These are phyloP conservation scores for Festucalex cinctus DNA, from an alignment of 2,113 vertebrate species.

Conservation along the genomic window DNA sequence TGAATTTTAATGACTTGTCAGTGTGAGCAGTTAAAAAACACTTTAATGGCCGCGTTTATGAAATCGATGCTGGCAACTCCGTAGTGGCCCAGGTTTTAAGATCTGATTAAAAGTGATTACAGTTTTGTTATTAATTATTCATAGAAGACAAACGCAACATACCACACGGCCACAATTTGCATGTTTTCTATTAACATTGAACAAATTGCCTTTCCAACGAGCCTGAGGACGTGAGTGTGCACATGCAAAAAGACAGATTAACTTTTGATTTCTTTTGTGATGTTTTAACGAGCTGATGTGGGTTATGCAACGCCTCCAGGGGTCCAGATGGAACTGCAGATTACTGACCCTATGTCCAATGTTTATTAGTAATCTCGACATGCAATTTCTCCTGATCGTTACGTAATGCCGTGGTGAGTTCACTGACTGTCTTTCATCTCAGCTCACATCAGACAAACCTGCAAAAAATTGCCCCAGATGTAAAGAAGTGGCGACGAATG, in stretches of 20 bases:
- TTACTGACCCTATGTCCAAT: constrained; percentile 42
- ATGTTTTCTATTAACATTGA: background rate
- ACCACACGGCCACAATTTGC: background rate
- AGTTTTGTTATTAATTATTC: constrained; percentile 40
- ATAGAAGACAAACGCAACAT: background rate
- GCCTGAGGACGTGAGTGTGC: background rate
- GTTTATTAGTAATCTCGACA: constrained; percentile 63
- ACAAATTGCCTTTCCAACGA: background rate
- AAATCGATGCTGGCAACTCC: constrained; percentile 13
- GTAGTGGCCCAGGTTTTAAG: constrained; percentile 13
- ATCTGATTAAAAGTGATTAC: constrained; percentile 39
- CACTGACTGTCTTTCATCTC: constrained; percentile 24
- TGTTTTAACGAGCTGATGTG: constrained; percentile 12
- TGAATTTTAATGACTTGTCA: constrained; percentile 26
- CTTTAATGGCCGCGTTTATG: constrained; percentile 29
- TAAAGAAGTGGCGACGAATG: constrained; percentile 1
- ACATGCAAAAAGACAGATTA: constrained; percentile 1
- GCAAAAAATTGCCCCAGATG: constrained; percentile 12
- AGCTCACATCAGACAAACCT: constrained; percentile 3
- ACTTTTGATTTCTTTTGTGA: background rate
- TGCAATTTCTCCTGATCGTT: constrained; percentile 48
- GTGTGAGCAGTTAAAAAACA: constrained; percentile 16
- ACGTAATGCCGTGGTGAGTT: constrained; percentile 39
- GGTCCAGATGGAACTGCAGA: constrained; percentile 59
- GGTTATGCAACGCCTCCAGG: constrained; percentile 56